Conservation (phyloP, 2,113 vertebrate species). For the Tyrannus savana region DNA sequence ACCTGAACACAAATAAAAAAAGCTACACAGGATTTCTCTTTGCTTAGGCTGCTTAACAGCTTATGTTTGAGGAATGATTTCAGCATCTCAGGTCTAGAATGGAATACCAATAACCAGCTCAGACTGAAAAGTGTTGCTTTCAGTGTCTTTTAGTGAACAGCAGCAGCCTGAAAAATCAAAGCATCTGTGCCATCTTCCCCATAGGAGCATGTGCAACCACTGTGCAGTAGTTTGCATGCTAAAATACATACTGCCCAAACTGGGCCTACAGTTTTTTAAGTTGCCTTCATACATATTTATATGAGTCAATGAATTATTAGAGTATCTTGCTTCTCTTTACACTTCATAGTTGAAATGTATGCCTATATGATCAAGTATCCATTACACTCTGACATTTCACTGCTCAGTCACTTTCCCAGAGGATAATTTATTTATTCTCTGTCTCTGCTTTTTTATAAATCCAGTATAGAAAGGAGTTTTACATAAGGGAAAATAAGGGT, state of each 20-base stretch:
- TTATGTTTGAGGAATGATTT: background rate
- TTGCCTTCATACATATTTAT: slow-evolving; percentile 44
- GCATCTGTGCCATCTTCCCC: background rate
- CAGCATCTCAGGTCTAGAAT: background rate
- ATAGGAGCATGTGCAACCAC: background rate
- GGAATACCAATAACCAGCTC: slow-evolving; percentile 4
- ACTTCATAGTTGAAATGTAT: slow-evolving; percentile 37
- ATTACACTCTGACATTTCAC: slow-evolving; percentile 15
- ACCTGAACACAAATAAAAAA: background rate
- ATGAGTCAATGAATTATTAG: slow-evolving; percentile 20
- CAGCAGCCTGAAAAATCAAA: slow-evolving; percentile 18
- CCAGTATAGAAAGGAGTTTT: background rate
- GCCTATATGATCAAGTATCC: slow-evolving; percentile 22
- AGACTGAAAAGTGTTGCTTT: background rate
- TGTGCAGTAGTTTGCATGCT: background rate
- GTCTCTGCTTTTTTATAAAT: slow-evolving; percentile 47
- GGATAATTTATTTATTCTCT: slow-evolving; percentile 48
- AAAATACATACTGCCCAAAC: slow-evolving; percentile 1
- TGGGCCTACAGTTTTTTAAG: background rate
- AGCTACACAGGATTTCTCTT: background rate
- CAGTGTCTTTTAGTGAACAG: background rate
- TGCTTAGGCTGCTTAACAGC: background rate
- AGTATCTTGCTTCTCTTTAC: slow-evolving; percentile 5
- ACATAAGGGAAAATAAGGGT: background rate
- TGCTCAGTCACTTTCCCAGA: background rate